Evolutionary conservation across 1,140 invertebrate genomes (phyloP), one percentile per base, ranked within the genome.

Genomic region (Episyrphus balteatus): DNA sequence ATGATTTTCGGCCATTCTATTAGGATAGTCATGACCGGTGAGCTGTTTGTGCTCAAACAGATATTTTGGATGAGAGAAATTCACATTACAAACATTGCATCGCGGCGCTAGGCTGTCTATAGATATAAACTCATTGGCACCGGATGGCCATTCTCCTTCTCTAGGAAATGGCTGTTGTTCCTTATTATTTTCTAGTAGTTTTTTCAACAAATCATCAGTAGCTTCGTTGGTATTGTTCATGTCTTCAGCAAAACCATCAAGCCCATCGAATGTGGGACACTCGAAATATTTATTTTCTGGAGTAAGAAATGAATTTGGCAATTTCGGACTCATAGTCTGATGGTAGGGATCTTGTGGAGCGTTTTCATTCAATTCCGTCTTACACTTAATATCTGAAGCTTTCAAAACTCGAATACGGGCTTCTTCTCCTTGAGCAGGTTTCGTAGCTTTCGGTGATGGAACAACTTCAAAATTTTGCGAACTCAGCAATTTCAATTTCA

Each of bases 41-140:
- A 42, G 10, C 14, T 38, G 21, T 32, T 47, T 40, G 30, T 47
- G 46, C 15, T 47, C 46, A 21, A 31, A 31, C 19, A 47, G 21
- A 6, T 30, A 15, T 12, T 21, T 15, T 3, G 38, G 11, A 32
- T 41, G 19, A 7, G 46, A 38, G 33, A 41, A 47, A n/a, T 47
- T 47, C 21, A 13, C 2, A 18, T 47, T 34, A 15, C 46, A 47
- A 9, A 41, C 38, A 8, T 14, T 40, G 17, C 46, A 47, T 10
- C 21, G 33, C n/a, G 40, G 37, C 8, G 46, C 46, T 15, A 47
- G 21, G 8, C 46, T 21, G 32, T 47, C 46, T 15, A 47, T 47
- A n/a, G 46, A 47, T n/a, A 47, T 47, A 13, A 41, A 47, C 33
- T 47, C 46, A 34, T 47, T 47, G 40, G 38, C 15, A 13, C 13